Percentiles rank a stretch among this genome's conserved stretches.
These are phyloP conservation scores for Meandrusa payeni DNA, from an alignment of 2,888 invertebrate genomes.

Conservation along the genomic window DNA sequence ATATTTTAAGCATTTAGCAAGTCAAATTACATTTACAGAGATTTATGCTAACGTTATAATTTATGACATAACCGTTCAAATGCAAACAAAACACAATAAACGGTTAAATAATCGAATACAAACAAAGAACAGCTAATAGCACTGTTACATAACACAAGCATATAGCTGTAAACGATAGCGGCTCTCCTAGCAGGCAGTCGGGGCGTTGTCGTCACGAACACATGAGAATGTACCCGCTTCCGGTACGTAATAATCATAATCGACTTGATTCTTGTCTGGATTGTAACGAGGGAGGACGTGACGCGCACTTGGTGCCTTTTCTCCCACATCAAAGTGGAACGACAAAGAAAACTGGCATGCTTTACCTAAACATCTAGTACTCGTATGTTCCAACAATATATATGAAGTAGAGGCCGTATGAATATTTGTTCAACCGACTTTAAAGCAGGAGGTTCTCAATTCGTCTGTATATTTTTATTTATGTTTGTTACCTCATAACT, in stretches of 20 bases:
- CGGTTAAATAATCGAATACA: conserved; percentile 4
- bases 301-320: not conserved
- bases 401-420: too few relatives aligned
- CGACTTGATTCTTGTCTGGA: conserved; percentile 2
- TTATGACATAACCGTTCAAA: too few relatives aligned
- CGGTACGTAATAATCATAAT: conserved; percentile 28
- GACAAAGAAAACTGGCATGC: not conserved
- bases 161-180: conserved; percentile 7
- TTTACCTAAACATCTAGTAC: too few relatives aligned
- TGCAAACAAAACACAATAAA: too few relatives aligned
- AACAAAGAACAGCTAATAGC: conserved; percentile 4
- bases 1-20: too few relatives aligned
- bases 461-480: too few relatives aligned
- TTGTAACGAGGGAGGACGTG: not conserved
- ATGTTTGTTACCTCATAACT: too few relatives aligned
- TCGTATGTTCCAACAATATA: too few relatives aligned
- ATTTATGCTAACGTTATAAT: too few relatives aligned
- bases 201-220: conserved; percentile 31
- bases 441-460: too few relatives aligned
- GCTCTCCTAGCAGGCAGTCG: not conserved
- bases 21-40: too few relatives aligned
- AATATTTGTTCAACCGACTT: too few relatives aligned
- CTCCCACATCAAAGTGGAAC: not conserved
- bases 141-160: conserved; percentile 16
- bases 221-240: conserved; percentile 53